Conservation (phyloP, 2,113 vertebrate genomes). For the human (Homo sapiens) region DNA sequence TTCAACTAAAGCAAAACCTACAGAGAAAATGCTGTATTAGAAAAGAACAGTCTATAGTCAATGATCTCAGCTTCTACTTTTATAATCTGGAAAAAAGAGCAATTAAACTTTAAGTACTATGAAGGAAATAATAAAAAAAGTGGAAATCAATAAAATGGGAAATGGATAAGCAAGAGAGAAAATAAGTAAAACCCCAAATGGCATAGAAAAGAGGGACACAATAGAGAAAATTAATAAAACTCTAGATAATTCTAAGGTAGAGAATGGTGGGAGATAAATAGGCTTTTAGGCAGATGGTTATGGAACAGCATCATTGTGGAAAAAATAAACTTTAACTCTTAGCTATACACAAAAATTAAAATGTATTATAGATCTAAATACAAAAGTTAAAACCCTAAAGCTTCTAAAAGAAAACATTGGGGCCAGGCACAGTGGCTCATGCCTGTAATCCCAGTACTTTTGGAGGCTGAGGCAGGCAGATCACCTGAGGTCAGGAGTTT, state of each 20-base stretch:
- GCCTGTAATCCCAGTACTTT: no score
- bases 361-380: background rate
- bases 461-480: no score
- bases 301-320: background rate
- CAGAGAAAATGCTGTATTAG: background rate
- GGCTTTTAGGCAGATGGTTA: background rate
- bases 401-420: background rate
- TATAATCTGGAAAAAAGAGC: background rate
- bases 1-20: background rate
- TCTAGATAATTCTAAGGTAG: background rate
- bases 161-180: background rate
- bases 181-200: background rate
- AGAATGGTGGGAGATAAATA: background rate
- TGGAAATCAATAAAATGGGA: background rate
- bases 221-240: background rate
- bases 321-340: background rate
- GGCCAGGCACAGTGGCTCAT: no score
- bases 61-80: background rate
- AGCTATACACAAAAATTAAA: background rate
- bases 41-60: background rate
- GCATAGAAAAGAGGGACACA: background rate
- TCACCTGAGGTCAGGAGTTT: no score
- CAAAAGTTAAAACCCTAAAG: constrained; percentile 35
- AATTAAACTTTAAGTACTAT: background rate
- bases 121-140: constrained; percentile 19